Conservation (phyloP, 1,140 invertebrate genomes). For the Bathynomus jamesi region DNA sequence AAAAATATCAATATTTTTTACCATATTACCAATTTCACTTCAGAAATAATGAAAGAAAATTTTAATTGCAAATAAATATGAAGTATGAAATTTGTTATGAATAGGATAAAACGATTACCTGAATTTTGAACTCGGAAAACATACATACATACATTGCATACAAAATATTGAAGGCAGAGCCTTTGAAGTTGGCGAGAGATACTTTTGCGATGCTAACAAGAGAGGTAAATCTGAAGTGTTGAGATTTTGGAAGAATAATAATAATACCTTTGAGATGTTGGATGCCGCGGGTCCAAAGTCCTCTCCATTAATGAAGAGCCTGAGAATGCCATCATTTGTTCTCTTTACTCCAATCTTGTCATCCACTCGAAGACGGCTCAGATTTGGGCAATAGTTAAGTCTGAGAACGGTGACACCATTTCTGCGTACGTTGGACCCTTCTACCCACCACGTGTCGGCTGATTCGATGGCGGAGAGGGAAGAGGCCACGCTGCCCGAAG, state of each 20-base stretch:
- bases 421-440: conserved; percentile 55
- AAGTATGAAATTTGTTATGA: too few relatives aligned
- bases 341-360: conserved; percentile 51
- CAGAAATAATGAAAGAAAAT: too few relatives aligned
- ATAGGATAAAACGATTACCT: too few relatives aligned
- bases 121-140: too few relatives aligned
- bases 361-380: conserved; percentile 68
- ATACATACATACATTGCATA: too few relatives aligned
- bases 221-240: too few relatives aligned
- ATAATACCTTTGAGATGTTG: conserved; percentile 49
- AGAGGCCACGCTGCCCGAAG: conserved; percentile 50
- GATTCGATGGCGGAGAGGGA: conserved; percentile 40
- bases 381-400: conserved; percentile 57
- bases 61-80: too few relatives aligned
- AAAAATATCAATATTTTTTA: too few relatives aligned
- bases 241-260: conserved; percentile 25
- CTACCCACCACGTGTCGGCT: conserved; percentile 46
- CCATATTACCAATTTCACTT: too few relatives aligned
- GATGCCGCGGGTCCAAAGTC: conserved; percentile 69
- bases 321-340: conserved; percentile 47
- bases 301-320: conserved; percentile 65
- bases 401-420: conserved; percentile 47
- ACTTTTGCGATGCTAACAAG: too few relatives aligned
- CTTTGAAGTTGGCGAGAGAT: too few relatives aligned
- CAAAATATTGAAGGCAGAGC: too few relatives aligned